Evolutionary conservation across 2,888 invertebrate genomes (phyloP).

Genomic region (Ashinkailepas kermadecensis): DNA sequence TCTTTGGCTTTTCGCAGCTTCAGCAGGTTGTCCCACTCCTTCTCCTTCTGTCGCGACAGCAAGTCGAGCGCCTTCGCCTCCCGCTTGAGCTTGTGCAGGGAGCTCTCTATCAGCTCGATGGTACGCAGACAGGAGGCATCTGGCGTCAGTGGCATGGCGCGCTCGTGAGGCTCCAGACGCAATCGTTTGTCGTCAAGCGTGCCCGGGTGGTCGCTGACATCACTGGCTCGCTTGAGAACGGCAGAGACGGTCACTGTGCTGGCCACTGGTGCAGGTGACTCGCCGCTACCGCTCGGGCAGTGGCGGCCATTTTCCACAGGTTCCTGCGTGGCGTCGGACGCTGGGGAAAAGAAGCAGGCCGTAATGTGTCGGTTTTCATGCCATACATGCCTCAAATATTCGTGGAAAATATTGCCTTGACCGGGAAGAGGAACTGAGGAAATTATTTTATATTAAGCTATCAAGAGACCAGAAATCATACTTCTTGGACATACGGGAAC

Average conservation of each 20-base stretch:
- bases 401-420: too few species aligned
- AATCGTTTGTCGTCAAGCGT: not conserved
- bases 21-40: conserved; percentile 33
- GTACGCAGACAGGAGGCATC: not conserved
- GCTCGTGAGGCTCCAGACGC: not conserved
- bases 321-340: not conserved
- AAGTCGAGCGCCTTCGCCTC: conserved; percentile 30
- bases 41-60: conserved; percentile 32
- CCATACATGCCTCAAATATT: too few species aligned
- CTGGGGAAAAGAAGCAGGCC: not conserved
- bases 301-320: not conserved
- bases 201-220: not conserved
- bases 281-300: not conserved
- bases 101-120: conserved; percentile 18
- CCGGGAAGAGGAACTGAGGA: too few species aligned
- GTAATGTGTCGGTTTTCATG: too few species aligned
- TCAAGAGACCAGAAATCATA: too few species aligned
- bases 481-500: too few species aligned
- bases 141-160: conserved; percentile 4
- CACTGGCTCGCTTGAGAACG: not conserved
- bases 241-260: not conserved
- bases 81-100: conserved; percentile 7
- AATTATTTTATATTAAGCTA: too few species aligned
- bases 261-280: not conserved
- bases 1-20: conserved; percentile 32